Evolutionary conservation across 2,797 vertebrate species (phyloP), one percentile per base, ranked within the genome.

Genomic region (Crocidura indochinensis): DNA sequence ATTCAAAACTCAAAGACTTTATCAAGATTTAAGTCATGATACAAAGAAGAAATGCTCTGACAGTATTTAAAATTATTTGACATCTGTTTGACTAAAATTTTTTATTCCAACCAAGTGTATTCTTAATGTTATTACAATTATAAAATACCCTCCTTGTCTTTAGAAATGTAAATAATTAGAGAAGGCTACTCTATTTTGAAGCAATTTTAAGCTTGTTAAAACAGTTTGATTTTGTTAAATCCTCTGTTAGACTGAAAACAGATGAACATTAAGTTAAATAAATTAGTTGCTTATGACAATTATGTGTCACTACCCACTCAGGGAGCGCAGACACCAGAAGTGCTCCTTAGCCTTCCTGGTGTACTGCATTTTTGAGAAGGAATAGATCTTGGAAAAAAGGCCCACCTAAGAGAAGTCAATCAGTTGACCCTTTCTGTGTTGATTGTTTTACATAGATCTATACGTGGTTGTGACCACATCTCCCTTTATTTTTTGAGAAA

Each of bases 181-280:
- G 38, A 10, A 64, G 69, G 12, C 3, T 20, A 19, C 11, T 44
- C 14, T 31, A 19, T 78, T 79, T 46, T 24, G 51, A 84, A 76
- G 1, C 0, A 80, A 15, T 68, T 60, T 11, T 22, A 49, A 73
- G 24, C 5, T 29, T 68, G 8, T 29, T 76, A 53, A 87, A 81
- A 29, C 27, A 62, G 31, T 64, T 83, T 68, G 47, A 72, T 69
- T 87, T 88, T 44, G 38, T 6, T 79, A 79, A 27, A 72, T 22
- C 27, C 4, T 60, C 19, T 65, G 10, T 62, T 68, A 83, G 20
- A 47, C 60, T 74, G 27, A 86, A 86, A 73, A 82, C 88, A 67
- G 38, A 86, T n/a, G 46, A 85, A 53, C 31, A 91, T 92, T 22
- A 81, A 84, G 84, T 47, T 22, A 82, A 86, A 74, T 80, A 11